A percentile compares a stretch with the other conserved stretches of the same genome.
Evolutionary conservation across 2,888 invertebrate species (phyloP).

Genomic region (Bhutanitis thaidina): DNA sequence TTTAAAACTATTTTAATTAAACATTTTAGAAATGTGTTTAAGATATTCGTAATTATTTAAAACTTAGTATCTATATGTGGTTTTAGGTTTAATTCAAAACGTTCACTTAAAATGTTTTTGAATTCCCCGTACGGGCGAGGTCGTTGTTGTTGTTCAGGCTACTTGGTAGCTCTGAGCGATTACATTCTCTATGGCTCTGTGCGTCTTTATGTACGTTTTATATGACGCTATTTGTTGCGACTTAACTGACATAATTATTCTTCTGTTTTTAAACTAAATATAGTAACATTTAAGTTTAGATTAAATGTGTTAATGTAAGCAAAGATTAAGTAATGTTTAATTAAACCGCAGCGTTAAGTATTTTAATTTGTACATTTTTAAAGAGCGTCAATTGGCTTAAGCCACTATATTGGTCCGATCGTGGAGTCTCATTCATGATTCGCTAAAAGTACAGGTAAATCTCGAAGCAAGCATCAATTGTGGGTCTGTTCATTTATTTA

Average conservation of each 20-base stretch:
- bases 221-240: no score
- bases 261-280: background rate
- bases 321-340: slow-evolving; percentile 1
- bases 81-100: background rate
- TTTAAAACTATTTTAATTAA: slow-evolving; percentile 26
- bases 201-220: background rate
- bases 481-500: no score
- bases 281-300: slow-evolving; percentile 4
- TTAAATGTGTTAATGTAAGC: background rate
- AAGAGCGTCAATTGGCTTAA: slow-evolving; percentile 23
- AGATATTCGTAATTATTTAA: background rate
- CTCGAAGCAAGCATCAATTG: no score
- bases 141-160: no score
- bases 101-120: slow-evolving; percentile 7
- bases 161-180: no score
- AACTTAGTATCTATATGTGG: background rate
- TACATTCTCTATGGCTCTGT: background rate
- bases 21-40: slow-evolving; percentile 13
- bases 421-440: slow-evolving; percentile 4
- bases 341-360: background rate
- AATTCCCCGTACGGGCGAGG: background rate
- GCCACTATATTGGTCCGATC: slow-evolving; percentile 20
- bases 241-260: background rate
- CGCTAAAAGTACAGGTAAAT: background rate
- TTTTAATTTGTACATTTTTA: background rate